phyloP scores from a whole-genome alignment of 2,797 vertebrate species.

The Stomatorhinus walkeri region DNA sequence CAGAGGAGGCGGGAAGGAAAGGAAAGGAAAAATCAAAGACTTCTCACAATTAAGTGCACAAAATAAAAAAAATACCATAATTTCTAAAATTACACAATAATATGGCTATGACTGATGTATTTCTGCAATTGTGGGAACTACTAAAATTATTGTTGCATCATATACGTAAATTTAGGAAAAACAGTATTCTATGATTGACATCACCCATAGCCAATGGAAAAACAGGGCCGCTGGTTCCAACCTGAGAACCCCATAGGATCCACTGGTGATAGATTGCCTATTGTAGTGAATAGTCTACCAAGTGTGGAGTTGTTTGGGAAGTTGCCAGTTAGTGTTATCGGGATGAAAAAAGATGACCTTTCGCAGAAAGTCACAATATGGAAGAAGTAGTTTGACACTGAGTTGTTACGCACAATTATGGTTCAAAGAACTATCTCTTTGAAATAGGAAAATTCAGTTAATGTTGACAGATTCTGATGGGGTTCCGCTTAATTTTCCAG shows the following conservation, averaged over 20 bases:
- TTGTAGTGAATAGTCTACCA: background rate
- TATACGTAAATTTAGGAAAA: background rate
- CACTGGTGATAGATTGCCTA: background rate
- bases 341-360: background rate
- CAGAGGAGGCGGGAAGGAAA: background rate
- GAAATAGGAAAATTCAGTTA: background rate
- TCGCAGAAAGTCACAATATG: background rate
- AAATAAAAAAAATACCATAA: background rate
- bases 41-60: background rate
- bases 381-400: background rate
- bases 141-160: background rate
- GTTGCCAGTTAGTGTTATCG: background rate
- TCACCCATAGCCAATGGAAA: background rate
- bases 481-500: background rate
- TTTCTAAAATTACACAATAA: background rate
- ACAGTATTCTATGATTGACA: background rate
- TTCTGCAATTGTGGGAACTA: background rate
- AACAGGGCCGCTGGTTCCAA: background rate
- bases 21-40: background rate
- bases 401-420: background rate
- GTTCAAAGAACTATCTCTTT: background rate
- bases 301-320: background rate
- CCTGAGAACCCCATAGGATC: background rate
- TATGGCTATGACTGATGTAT: background rate
- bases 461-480: background rate